Conservation (phyloP, 2,888 invertebrate genomes). For the Agapetus fuscipes region DNA sequence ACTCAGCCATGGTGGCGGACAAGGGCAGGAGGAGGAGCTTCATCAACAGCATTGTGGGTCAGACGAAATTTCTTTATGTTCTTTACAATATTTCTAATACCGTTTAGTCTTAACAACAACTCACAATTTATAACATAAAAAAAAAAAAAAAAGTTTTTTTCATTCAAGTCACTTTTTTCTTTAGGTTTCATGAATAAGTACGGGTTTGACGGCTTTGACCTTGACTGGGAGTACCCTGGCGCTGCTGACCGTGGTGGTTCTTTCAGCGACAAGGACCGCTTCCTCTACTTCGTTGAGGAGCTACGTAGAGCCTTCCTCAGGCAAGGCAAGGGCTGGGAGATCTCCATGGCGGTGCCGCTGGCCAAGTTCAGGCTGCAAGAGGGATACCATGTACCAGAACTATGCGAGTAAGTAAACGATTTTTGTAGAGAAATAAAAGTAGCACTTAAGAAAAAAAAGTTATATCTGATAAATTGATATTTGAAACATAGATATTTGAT, state of each 20-base stretch:
- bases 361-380: constrained; percentile 81
- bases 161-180: neutral
- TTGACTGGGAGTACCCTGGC: constrained; percentile 89
- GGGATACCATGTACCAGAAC: constrained; percentile 83
- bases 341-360: constrained; percentile 83
- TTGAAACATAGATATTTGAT: neutral
- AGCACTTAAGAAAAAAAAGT: too few species aligned
- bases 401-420: constrained; percentile 78
- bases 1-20: constrained; percentile 69
- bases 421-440: too few species aligned
- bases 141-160: too few species aligned
- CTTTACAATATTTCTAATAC: too few species aligned
- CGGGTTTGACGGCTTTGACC: constrained; percentile 74
- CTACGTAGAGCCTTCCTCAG: constrained; percentile 67
- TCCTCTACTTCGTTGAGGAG: constrained; percentile 75
- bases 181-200: constrained; percentile 58
- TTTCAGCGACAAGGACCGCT: constrained; percentile 74
- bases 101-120: too few species aligned
- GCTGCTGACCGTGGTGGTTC: constrained; percentile 79
- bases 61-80: too few species aligned
- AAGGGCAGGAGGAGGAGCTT: constrained; percentile 60
- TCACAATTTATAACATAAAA: too few species aligned
- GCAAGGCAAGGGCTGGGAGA: constrained; percentile 69
- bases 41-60: constrained; percentile 65
- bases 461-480: too few species aligned